Base-by-base conservation (phyloP, 2,113 vertebrate genomes). In the Zosterops lateralis region DNA sequence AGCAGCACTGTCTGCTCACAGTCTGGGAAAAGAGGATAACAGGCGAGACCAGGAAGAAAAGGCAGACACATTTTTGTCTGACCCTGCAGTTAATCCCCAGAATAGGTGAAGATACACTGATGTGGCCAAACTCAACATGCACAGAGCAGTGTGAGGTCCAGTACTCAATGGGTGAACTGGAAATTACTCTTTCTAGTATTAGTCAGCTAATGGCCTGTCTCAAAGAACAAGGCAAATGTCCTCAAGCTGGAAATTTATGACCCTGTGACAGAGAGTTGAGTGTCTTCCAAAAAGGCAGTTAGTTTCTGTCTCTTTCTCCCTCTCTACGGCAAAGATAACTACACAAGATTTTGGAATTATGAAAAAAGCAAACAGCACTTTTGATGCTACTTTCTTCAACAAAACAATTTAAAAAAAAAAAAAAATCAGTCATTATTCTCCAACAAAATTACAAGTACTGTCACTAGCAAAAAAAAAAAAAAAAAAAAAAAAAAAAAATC, bases 71-170 rank as follows among this genome's bases (percentile, higher is more conserved):
- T 36, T 87, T 64, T 51, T 72, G 18, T 57, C 22, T 84, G 45
- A 58, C 20, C 17, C 21, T 61, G 45, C 36, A 42, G 68, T 47
- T 61, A 77, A 77, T 14, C 29, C 44, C 68, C 19, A 1, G 17
- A 72, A 48, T 8, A 4, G 2, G 47, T 60, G 51, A 58, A 51
- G n/a, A 36, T 18, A 36, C 9, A 64, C 6, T 81, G 21, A 28
- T 5, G 17, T 0, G 13, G 26, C 48, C 40, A 6, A 60, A 51
- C 36, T n/a, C 42, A 32, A 50, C 0, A 1, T 8, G 50, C 11
- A 24, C 3, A 0, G n/a, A 50, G 34, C 40, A 65, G 50, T 0
- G 7, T 10, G 31, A 0, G 0, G 62, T 44, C 32, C 19, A 40
- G 60, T 22, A 73, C 74, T 67, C 53, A 44, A 6, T 2, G 8